Base-by-base conservation (phyloP, 2,113 vertebrate genomes). In the Oreochromis tanganicae region DNA sequence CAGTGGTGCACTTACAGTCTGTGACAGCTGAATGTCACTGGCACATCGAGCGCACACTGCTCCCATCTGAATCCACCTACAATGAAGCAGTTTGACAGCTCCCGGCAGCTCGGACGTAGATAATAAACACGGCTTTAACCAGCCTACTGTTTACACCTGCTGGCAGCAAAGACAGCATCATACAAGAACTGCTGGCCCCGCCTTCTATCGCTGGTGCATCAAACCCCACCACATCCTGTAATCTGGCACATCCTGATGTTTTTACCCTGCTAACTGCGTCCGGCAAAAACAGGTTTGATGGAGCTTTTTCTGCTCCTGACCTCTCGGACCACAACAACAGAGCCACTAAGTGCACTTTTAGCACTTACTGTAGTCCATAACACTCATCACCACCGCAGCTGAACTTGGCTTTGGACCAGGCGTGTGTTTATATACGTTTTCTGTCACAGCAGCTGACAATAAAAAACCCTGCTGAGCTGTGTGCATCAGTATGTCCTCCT, bases 371-470 rank as follows among this genome's bases (percentile, higher is more conserved):
- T 68, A 21, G 34, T 38, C 36, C 3, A 68, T 41, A 68, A 3
- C 38, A 73, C 38, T 73, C 66, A 68, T 3, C 63, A 0, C 41
- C 68, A 10, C 41, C 16, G 3, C 41, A 48, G 24, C 16, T 75
- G 24, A 17, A 48, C 24, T 48, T 29, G 43, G 24, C 21, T 75
- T 48, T 48, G 71, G 41, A 46, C 38, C 7, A 0, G n/a, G 12
- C 0, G n/a, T 46, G 66, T 27, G 41, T 1, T 73, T 24, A 27
- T 71, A 16, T 46, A 43, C 0, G 1, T 46, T 73, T 0, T 46
- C 8, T 75, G 68, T 24, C 66, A 0, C 61, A 75, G 38, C 36
- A 2, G 61, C 6, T 12, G 32, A 66, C 38, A 19, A 19, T 52
- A 19, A 52, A 50, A 41, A 2, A 21, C 4, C 36, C 41, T 3